Percentiles rank a stretch among this genome's conserved stretches.
These are phyloP conservation scores for Hemitrygon akajei DNA, from an alignment of 2,797 vertebrate genomes.

Conservation along the genomic window DNA sequence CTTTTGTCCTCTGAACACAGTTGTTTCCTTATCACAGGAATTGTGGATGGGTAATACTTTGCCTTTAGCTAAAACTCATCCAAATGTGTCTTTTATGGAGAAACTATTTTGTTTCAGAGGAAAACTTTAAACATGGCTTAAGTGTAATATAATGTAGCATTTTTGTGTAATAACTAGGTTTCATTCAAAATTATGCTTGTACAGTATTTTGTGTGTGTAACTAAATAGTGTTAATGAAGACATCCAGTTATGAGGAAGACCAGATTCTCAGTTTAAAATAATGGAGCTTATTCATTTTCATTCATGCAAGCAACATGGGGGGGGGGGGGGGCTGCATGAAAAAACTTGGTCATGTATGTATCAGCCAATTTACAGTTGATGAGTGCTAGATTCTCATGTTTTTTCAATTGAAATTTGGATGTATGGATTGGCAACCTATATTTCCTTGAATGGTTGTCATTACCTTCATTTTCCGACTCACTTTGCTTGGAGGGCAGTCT, in stretches of 20 bases:
- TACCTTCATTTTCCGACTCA: neutral
- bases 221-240: neutral
- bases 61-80: too few relatives aligned
- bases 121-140: neutral
- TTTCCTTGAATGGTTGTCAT: neutral
- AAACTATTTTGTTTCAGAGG: neutral
- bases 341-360: neutral
- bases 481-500: neutral
- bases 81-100: too few relatives aligned
- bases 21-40: neutral
- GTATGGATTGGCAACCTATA: neutral
- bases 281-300: neutral
- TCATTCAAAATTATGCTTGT: neutral
- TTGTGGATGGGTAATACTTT: neutral
- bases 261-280: neutral
- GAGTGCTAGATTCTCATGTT: neutral
- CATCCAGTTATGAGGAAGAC: neutral
- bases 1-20: neutral
- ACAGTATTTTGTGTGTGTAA: neutral
- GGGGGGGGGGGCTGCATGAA: neutral
- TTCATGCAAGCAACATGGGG: neutral
- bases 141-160: neutral
- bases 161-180: neutral
- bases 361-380: neutral
- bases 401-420: too few relatives aligned